Evolutionary conservation across 2,888 invertebrate genomes (phyloP), one percentile per base, ranked within the genome.

Genomic region (Orthonevra nobilis): DNA sequence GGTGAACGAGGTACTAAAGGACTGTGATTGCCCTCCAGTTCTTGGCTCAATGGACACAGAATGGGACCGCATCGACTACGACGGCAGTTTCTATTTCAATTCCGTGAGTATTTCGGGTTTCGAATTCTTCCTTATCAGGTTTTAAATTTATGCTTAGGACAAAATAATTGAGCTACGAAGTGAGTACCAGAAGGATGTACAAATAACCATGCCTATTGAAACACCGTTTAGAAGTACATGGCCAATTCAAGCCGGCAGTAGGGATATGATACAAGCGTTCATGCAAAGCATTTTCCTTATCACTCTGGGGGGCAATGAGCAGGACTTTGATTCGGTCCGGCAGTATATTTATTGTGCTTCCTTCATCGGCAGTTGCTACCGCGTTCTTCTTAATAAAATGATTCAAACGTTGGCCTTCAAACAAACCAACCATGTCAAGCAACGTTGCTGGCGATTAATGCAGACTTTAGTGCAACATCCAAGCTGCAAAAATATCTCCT

Each of bases 1-100:
- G 40, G 87, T 89, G 2, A 89, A 89, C 75, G 89, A 89, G 73
- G 88, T 88, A n/a, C 82, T 89, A 2, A 85, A 85, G 26, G 88
- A 88, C 74, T 84, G 86, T 0, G 87, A 89, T 81, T 87, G 87
- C 2, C 86, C 89, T 3, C 88, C 89, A 0, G 84, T 86, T 48
- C 75, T 89, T 9, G 89, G 89, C 0, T 85, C 87, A 6, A 85
- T 86, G 84, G 86, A 86, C 66, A 85, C 83, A n/a, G 85, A 87
- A 48, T 89, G 87, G 86, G 87, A 89, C 56, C 86, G 86, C 60
- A 85, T 88, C 61, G 87, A 88, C 32, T 87, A 86, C 42, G 88
- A 88, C 74, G 89, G 87, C 26, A 87, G 86, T 38, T 87, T 83
- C 56, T 89, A 84, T 61, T 89, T 86, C 40, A 86, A 87, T 61